These are phyloP conservation scores for Thymelicus sylvestris DNA, from an alignment of 2,888 invertebrate genomes.

Conservation along the genomic window DNA sequence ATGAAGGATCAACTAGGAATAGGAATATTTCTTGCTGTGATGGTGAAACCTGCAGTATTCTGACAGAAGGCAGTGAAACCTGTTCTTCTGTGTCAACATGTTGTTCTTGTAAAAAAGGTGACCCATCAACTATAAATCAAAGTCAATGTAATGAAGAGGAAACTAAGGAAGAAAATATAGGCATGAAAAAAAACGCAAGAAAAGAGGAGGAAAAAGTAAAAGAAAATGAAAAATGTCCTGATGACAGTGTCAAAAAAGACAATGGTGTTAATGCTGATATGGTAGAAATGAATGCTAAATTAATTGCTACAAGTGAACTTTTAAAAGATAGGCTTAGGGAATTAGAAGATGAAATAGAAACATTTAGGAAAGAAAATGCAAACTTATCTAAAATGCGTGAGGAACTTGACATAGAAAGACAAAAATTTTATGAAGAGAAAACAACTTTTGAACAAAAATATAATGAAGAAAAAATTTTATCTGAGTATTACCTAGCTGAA, in stretches of 20 bases:
- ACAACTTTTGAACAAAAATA: slow-evolving; percentile 83
- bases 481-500: slow-evolving; percentile 87
- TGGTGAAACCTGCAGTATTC: slow-evolving; percentile 63
- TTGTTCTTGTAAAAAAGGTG: slow-evolving; percentile 72
- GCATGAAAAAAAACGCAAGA: slow-evolving; percentile 29
- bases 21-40: slow-evolving; percentile 60
- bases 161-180: slow-evolving; percentile 41
- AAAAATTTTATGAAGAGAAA: slow-evolving; percentile 86
- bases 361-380: slow-evolving; percentile 81
- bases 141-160: slow-evolving; percentile 35
- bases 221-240: slow-evolving; percentile 57
- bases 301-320: slow-evolving; percentile 84
- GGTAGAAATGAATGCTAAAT: slow-evolving; percentile 76
- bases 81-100: slow-evolving; percentile 68
- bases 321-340: slow-evolving; percentile 86
- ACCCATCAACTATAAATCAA: slow-evolving; percentile 45
- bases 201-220: slow-evolving; percentile 40
- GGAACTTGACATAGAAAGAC: slow-evolving; percentile 86
- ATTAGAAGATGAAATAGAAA: slow-evolving; percentile 86
- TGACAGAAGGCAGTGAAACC: slow-evolving; percentile 65
- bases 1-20: slow-evolving; percentile 54
- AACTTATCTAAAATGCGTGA: slow-evolving; percentile 82
- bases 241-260: slow-evolving; percentile 60
- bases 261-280: slow-evolving; percentile 67
- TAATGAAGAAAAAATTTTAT: slow-evolving; percentile 87